Conservation (phyloP, 2,888 invertebrate species). For the Ecdyonurus torrentis region DNA sequence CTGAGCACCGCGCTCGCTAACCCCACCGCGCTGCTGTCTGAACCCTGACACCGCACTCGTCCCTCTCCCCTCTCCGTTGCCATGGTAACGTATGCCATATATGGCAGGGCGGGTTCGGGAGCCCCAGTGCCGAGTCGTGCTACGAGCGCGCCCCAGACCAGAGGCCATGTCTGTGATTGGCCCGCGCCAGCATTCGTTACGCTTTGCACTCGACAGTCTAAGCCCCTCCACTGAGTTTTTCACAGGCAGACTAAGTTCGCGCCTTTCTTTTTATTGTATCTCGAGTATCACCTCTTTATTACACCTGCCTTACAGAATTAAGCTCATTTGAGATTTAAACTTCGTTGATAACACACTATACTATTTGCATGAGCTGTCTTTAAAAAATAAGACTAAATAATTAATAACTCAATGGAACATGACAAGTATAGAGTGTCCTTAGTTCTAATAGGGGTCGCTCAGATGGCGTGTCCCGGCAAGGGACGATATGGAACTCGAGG, state of each 20-base stretch:
- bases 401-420: no score
- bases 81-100: constrained; percentile 12
- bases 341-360: background rate
- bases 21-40: constrained; percentile 6
- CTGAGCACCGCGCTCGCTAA: constrained; percentile 5
- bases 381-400: no score
- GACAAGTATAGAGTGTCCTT: no score
- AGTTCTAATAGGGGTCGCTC: background rate
- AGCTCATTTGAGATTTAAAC: background rate
- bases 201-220: background rate
- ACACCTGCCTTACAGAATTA: background rate
- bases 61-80: constrained; percentile 8
- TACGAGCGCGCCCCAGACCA: constrained; percentile 9
- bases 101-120: constrained; percentile 10
- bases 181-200: constrained; percentile 11
- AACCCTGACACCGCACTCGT: constrained; percentile 11
- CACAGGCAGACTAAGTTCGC: background rate
- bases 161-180: constrained; percentile 11
- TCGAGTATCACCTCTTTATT: background rate
- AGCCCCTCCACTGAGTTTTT: background rate
- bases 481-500: background rate
- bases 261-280: background rate
- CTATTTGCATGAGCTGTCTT: no score
- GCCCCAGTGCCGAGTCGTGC: background rate
- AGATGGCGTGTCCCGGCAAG: background rate